phyloP scores from a whole-genome alignment of 2,113 vertebrate species.

The Ciconia maguari region DNA sequence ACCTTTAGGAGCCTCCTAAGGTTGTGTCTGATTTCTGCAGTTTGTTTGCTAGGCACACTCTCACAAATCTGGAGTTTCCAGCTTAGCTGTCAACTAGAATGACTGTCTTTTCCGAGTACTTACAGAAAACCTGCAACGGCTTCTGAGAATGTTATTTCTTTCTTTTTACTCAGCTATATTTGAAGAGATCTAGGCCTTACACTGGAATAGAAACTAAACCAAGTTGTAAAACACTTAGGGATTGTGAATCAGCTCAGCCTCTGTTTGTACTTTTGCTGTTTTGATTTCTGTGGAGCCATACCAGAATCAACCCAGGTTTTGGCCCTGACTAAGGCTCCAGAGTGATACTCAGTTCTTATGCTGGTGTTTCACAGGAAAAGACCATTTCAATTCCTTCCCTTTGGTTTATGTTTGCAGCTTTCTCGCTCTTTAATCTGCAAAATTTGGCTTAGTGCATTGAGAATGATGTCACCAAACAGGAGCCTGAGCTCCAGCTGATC shows the following conservation, averaged over 20 bases:
- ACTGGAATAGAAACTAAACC: neutral
- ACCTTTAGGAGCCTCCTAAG: neutral
- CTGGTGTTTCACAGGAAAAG: neutral
- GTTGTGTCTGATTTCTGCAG: neutral
- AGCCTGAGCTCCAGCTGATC: neutral
- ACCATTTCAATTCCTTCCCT: neutral
- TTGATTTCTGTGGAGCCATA: neutral
- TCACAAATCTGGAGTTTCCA: neutral
- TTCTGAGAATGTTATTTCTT: neutral
- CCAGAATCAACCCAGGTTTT: neutral
- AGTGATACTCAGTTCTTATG: neutral
- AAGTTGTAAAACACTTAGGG: neutral
- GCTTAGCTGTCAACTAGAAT: neutral
- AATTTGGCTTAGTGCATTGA: neutral
- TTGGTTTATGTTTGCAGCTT: slow-evolving; percentile 8
- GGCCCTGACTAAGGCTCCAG: neutral
- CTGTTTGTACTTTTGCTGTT: neutral
- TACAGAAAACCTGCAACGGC: neutral
- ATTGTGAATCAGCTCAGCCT: neutral
- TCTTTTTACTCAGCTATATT: neutral
- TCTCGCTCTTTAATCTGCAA: slow-evolving; percentile 10
- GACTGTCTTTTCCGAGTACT: neutral
- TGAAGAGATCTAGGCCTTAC: neutral
- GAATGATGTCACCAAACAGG: slow-evolving; percentile 7
- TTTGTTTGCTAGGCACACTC: neutral